These are phyloP conservation scores for Pseudococcus viburni DNA, from an alignment of 2,888 invertebrate genomes.

Conservation along the genomic window DNA sequence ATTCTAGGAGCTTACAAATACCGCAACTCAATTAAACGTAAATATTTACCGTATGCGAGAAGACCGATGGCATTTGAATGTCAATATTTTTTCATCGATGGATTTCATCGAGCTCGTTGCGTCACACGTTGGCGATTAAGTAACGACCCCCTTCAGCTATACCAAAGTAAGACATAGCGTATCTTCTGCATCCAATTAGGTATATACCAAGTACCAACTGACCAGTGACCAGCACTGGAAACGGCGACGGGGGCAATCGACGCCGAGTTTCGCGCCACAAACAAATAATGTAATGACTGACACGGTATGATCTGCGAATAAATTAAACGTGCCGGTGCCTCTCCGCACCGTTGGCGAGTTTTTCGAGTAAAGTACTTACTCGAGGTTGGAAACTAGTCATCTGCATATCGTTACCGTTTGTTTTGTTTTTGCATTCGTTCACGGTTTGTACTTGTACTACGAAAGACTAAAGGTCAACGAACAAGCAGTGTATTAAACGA, in stretches of 20 bases:
- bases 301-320: conserved; percentile 41
- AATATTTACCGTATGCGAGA: conserved; percentile 10
- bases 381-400: conserved; percentile 40
- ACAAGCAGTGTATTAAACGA: conserved; percentile 62
- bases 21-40: conserved; percentile 5
- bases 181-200: conserved; percentile 32
- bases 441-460: conserved; percentile 34
- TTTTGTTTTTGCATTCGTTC: conserved; percentile 47
- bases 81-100: conserved; percentile 47
- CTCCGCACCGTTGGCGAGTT: neutral
- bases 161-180: neutral
- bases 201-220: neutral
- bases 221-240: neutral
- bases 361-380: conserved; percentile 32
- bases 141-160: conserved; percentile 24
- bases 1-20: conserved; percentile 31
- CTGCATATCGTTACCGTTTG: conserved; percentile 47
- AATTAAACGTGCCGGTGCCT: conserved; percentile 2
- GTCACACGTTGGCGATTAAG: neutral
- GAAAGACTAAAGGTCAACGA: conserved; percentile 61
- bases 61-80: conserved; percentile 35
- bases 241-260: neutral
- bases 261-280: neutral
- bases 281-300: conserved; percentile 47
- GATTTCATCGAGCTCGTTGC: conserved; percentile 10